A percentile compares a stretch with the other conserved stretches of the same genome.
These are phyloP conservation scores for Limnephilus auricula DNA, from an alignment of 2,888 invertebrate genomes.

Conservation along the genomic window DNA sequence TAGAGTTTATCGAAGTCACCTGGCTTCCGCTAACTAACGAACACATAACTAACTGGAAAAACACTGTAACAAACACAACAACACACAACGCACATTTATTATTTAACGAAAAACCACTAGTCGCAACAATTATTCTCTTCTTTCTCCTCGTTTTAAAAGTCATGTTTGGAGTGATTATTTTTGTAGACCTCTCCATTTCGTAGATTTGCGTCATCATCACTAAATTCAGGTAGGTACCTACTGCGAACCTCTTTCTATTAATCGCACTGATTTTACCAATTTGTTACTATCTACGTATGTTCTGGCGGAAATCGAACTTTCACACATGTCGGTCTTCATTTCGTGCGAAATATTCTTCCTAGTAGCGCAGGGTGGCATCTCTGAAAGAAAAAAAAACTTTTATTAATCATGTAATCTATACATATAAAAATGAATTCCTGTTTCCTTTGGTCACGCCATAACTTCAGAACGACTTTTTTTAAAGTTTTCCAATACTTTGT, in stretches of 20 bases:
- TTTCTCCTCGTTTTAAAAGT: neutral
- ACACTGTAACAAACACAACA: neutral
- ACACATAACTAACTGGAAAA: neutral
- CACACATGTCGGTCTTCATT: neutral
- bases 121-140: neutral
- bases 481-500: no score
- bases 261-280: constrained; percentile 2
- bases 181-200: neutral
- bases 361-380: neutral
- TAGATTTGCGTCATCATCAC: neutral
- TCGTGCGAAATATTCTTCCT: neutral
- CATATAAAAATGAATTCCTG: no score
- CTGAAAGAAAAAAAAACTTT: neutral
- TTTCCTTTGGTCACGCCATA: no score
- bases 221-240: neutral
- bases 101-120: neutral
- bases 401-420: neutral
- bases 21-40: neutral
- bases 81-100: neutral
- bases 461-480: no score
- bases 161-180: neutral
- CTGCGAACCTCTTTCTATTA: neutral
- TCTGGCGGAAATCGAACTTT: neutral
- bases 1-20: neutral
- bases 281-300: constrained; percentile 13